phyloP scores from a whole-genome alignment of 2,113 vertebrate species.

The Melanotaenia duboulayi region DNA sequence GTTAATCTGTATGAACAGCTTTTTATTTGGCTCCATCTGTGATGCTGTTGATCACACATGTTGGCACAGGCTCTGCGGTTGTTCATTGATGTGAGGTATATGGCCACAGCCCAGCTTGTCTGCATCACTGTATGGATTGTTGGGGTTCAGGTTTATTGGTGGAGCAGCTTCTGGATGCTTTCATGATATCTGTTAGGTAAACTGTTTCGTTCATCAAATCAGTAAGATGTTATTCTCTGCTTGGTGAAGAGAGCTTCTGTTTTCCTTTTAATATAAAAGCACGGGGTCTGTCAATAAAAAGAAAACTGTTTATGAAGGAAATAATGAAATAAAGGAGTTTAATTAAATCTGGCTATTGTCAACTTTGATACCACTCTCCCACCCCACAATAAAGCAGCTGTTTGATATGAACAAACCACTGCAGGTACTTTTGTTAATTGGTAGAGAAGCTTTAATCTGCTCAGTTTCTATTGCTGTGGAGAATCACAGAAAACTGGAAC shows the following conservation, averaged over 20 bases:
- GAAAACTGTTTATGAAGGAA: too few species aligned
- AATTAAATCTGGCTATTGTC: too few species aligned
- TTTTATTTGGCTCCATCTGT: constrained; percentile 54
- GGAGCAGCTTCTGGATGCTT: constrained; percentile 7
- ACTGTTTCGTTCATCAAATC: background rate
- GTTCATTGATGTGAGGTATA: constrained; percentile 38
- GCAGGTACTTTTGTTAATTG: constrained; percentile 41
- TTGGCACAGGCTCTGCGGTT: constrained; percentile 38
- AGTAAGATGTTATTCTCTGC: constrained; percentile 9
- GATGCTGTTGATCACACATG: constrained; percentile 36
- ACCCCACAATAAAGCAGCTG: constrained; percentile 30
- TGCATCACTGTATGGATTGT: background rate
- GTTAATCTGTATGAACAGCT: constrained; percentile 58
- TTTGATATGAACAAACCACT: constrained; percentile 43
- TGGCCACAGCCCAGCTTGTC: constrained; percentile 19
- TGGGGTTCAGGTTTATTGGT: constrained; percentile 4
- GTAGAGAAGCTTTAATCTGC: constrained; percentile 25
- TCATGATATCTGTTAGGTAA: background rate
- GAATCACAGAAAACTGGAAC: constrained; percentile 36
- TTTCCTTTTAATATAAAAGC: background rate
- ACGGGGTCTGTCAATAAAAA: background rate
- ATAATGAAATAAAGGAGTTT: too few species aligned
- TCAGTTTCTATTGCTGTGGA: constrained; percentile 12
- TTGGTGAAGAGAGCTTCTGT: constrained; percentile 16
- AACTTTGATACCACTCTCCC: constrained; percentile 16